phyloP scores from a whole-genome alignment of 2,113 vertebrate genomes.

The Perognathus longimembris region DNA sequence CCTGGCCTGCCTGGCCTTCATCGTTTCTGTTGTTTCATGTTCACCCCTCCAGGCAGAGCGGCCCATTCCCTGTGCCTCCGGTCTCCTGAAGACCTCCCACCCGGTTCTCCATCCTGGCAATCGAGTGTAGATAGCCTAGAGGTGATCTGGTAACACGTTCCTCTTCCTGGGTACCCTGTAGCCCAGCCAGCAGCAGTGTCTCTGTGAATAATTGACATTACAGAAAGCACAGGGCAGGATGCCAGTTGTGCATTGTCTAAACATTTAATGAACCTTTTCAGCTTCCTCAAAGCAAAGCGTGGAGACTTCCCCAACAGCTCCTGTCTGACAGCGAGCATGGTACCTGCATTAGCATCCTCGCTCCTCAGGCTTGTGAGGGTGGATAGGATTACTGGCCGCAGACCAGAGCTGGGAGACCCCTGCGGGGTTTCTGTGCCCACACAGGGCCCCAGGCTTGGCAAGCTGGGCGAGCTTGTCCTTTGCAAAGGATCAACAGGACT shows the following conservation, averaged over 20 bases:
- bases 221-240: slow-evolving; percentile 60
- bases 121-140: neutral
- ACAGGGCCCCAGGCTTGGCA: neutral
- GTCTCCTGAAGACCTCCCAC: neutral
- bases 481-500: neutral
- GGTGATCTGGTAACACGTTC: neutral
- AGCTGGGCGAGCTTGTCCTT: neutral
- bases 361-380: neutral
- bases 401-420: neutral
- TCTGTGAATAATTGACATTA: slow-evolving; percentile 65
- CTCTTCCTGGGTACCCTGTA: neutral
- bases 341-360: neutral
- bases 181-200: neutral
- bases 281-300: slow-evolving; percentile 59
- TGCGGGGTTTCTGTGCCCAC: neutral
- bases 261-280: slow-evolving; percentile 69
- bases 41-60: neutral
- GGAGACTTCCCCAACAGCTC: slow-evolving; percentile 2
- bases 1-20: neutral
- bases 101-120: rapidly evolving
- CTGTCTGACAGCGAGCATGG: neutral
- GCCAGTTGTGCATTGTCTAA: slow-evolving; percentile 65
- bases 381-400: neutral
- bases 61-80: neutral
- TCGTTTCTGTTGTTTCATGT: neutral